A percentile compares a stretch with the other conserved stretches of the same genome.
These are phyloP conservation scores for Phaethon lepturus DNA, from an alignment of 2,113 vertebrate genomes.

Conservation along the genomic window DNA sequence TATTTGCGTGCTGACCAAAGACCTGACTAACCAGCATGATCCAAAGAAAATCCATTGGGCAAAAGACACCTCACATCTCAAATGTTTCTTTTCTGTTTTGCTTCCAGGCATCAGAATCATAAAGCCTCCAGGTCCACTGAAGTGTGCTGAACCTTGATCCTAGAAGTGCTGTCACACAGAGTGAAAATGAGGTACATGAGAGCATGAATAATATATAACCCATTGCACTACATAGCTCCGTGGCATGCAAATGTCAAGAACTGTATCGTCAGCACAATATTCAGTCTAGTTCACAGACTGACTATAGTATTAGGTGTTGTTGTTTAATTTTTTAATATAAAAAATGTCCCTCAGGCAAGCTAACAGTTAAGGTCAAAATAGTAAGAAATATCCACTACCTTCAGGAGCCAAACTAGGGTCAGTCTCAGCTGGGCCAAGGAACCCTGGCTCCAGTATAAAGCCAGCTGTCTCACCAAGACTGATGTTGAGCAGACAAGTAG, in stretches of 20 bases:
- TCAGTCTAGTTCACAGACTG: slow-evolving; percentile 54
- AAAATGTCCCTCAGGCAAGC: not conserved
- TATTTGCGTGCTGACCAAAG: slow-evolving; percentile 23
- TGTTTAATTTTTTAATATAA: not conserved
- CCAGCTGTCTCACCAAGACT: not conserved
- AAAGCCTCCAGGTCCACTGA: slow-evolving; percentile 59
- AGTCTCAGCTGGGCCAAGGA: not conserved
- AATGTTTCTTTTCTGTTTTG: slow-evolving; percentile 30
- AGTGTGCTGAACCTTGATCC: slow-evolving; percentile 67
- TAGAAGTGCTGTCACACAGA: slow-evolving; percentile 61
- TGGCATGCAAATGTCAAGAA: slow-evolving; percentile 67
- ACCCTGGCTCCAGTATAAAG: not conserved
- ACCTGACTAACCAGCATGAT: not conserved
- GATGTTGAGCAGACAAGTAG: not conserved
- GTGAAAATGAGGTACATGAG: slow-evolving; percentile 63
- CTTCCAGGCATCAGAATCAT: slow-evolving; percentile 46
- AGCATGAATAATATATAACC: slow-evolving; percentile 65
- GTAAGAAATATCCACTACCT: not conserved
- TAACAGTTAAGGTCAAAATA: not conserved
- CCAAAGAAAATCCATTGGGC: not conserved
- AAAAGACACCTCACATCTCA: slow-evolving; percentile 5
- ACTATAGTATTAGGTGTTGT: not conserved
- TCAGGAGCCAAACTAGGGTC: not conserved
- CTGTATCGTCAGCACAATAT: slow-evolving; percentile 56
- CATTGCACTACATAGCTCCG: slow-evolving; percentile 52